Base-by-base conservation (phyloP, 2,113 vertebrate genomes). In the Suricata suricatta region DNA sequence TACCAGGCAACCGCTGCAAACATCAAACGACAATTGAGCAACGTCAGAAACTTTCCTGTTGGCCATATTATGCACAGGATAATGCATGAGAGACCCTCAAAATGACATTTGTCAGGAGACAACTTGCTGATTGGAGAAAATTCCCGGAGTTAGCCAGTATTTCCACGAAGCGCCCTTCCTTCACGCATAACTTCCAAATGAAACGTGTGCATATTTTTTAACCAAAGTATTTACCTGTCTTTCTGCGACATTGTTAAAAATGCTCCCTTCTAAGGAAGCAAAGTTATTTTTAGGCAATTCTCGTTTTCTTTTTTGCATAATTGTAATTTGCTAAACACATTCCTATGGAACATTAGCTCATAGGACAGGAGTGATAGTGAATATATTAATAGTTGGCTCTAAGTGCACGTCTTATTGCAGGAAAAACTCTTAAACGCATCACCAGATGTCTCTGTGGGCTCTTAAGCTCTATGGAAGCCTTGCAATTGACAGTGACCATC, bases 191-290 rank as follows among this genome's bases (percentile, higher is more conserved):
- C 63, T 96, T 90, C 63, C 90, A 68, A 47, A 50, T 83, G 63
- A 92, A 93, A 60, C 35, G 31, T 84, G 10, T 4, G 47, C 50
- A 86, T 82, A 82, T 11, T 86, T 96, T 84, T 80, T 63, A 90
- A 93, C 54, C 64, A 82, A 74, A 95, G 68, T 68, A 94, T 96
- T 96, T 72, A 96, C 79, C 83, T 96, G 82, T 38, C 17, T 66
- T 89, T 66, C 54, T 64, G 64, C 81, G 80, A 90, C 25, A n/a
- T 54, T 83, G 81, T 80, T 92, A 92, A 92, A 89, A 92, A 35
- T 41, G 0, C 21, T 74, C 7, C 68, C 88, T 95, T 93, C 82
- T 95, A 82, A 93, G 79, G 90, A 89, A 95, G 76, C 35, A 95
- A 90, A 66, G 10, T 13, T 85, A 63, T 87, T 96, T 50, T 94